Evolutionary conservation across 1,140 invertebrate genomes (phyloP).

Genomic region (Harlomillsia oculata): DNA sequence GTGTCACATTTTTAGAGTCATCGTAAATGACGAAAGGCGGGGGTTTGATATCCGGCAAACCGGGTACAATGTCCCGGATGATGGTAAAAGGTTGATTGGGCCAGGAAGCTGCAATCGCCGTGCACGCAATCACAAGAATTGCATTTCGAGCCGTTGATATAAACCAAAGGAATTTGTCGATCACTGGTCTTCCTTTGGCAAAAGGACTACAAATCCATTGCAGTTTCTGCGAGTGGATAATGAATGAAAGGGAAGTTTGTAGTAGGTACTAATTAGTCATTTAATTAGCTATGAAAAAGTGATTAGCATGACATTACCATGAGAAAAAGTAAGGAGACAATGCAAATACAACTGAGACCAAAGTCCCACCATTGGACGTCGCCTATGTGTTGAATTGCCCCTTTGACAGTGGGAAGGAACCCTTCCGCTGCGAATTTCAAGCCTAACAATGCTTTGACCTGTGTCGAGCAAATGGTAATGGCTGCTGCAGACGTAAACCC

Average conservation of each 20-base stretch:
- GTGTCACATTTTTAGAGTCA: conserved; percentile 44
- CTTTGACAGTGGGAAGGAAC: conserved; percentile 45
- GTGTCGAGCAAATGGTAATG: conserved; percentile 78
- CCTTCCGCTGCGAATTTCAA: conserved; percentile 60
- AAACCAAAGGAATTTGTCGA: conserved; percentile 49
- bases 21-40: conserved; percentile 53
- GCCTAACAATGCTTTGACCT: conserved; percentile 73
- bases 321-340: conserved; percentile 57
- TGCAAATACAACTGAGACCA: conserved; percentile 59
- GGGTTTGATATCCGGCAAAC: conserved; percentile 52
- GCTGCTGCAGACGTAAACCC: conserved; percentile 92
- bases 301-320: conserved; percentile 45
- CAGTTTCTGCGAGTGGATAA: conserved; percentile 23
- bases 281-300: neutral
- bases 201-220: conserved; percentile 22
- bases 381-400: conserved; percentile 34
- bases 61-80: conserved; percentile 44
- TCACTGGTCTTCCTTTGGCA: conserved; percentile 2
- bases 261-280: conserved; percentile 8
- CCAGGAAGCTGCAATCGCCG: conserved; percentile 45
- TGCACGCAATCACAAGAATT: conserved; percentile 60
- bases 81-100: conserved; percentile 26
- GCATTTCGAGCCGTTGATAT: conserved; percentile 67
- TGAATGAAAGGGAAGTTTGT: neutral
- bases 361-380: conserved; percentile 52